phyloP scores from a whole-genome alignment of 2,113 vertebrate species.

The Saccopteryx bilineata region DNA sequence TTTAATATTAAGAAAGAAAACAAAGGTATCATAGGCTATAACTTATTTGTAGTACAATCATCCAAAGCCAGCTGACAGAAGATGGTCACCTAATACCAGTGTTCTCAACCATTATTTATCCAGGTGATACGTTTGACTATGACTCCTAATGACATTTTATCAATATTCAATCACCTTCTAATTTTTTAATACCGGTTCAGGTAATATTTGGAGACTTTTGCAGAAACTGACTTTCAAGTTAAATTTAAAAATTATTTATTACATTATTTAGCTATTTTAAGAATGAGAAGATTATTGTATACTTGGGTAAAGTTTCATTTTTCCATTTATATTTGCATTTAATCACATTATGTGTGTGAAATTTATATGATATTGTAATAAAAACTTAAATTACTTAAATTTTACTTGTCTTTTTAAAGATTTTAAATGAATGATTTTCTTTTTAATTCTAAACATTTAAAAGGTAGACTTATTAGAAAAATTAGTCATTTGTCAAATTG shows the following conservation, averaged over 20 bases:
- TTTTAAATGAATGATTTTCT: background rate
- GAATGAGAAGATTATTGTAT: background rate
- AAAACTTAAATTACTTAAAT: slow-evolving; percentile 29
- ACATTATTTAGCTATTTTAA: background rate
- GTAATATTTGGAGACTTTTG: background rate
- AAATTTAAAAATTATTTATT: background rate
- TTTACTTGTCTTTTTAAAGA: background rate
- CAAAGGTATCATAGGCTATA: background rate
- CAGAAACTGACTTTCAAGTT: background rate
- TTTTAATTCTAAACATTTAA: background rate
- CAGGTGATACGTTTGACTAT: background rate
- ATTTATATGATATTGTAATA: background rate
- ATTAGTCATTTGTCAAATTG: background rate
- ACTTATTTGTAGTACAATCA: background rate
- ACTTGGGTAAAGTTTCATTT: background rate
- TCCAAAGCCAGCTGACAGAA: background rate
- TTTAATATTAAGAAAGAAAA: background rate
- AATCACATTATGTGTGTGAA: background rate
- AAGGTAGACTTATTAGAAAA: background rate
- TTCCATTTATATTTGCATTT: background rate
- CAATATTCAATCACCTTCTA: background rate
- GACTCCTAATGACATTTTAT: background rate
- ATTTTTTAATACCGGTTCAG: background rate
- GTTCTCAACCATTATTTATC: background rate
- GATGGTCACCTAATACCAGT: background rate